Conservation (phyloP, 2,888 invertebrate genomes). For the Synergus itoensis region DNA sequence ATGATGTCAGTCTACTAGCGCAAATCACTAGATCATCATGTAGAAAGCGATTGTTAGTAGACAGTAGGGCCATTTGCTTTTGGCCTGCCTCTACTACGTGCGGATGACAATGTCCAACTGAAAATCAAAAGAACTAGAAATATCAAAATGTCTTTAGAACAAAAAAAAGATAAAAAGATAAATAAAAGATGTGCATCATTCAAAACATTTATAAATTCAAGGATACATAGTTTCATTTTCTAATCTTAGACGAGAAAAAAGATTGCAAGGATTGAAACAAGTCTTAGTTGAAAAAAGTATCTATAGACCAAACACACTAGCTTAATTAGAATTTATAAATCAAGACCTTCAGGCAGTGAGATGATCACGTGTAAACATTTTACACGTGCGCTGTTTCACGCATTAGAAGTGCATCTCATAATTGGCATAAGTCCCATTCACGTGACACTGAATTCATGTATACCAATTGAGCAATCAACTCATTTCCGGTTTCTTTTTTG, state of each 20-base stretch:
- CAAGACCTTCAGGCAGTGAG: background rate
- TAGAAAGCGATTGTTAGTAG: constrained; percentile 97
- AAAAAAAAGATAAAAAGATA: no score
- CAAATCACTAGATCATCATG: constrained; percentile 97
- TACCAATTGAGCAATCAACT: constrained; percentile 31
- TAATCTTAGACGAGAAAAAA: background rate
- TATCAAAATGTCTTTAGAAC: background rate
- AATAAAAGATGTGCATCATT: no score
- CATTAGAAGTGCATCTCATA: background rate
- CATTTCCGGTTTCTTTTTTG: background rate
- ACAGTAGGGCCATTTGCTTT: constrained; percentile 93
- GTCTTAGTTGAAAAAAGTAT: background rate
- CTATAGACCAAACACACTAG: background rate
- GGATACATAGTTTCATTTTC: background rate
- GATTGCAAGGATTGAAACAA: background rate
- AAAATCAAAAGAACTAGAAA: constrained; percentile 62
- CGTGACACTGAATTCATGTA: constrained; percentile 7
- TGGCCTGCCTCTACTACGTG: constrained; percentile 94
- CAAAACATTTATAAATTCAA: no score
- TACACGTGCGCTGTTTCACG: background rate
- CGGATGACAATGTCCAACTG: constrained; percentile 99
- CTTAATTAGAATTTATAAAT: background rate
- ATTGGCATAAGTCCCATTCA: constrained; percentile 12
- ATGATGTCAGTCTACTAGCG: constrained; percentile 89
- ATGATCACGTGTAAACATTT: background rate